These are phyloP conservation scores for Siniperca scherzeri DNA, from an alignment of 2,797 vertebrate species.

Conservation along the genomic window DNA sequence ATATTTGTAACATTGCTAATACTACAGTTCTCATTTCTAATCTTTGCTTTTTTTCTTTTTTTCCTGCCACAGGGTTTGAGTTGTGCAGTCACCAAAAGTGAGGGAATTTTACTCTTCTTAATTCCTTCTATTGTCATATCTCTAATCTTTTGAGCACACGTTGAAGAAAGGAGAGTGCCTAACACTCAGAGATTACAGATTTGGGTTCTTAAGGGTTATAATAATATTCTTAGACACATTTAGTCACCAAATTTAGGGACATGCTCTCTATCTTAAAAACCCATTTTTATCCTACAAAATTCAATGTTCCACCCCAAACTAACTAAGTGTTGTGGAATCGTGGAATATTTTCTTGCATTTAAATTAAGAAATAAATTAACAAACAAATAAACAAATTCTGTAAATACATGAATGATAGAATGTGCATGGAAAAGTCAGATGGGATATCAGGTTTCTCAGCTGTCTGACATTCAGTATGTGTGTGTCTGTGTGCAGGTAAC, in stretches of 20 bases:
- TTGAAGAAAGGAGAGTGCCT: not conserved
- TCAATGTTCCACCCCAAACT: not conserved
- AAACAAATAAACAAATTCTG: not conserved
- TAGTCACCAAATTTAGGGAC: not conserved
- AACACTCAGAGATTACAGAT: not conserved
- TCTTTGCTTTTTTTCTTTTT: not conserved
- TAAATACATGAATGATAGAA: not conserved
- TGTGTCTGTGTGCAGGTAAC: slow-evolving; percentile 64
- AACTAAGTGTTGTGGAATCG: not conserved
- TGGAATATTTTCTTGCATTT: not conserved
- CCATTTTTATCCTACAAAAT: not conserved
- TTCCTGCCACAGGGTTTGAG: slow-evolving; percentile 62
- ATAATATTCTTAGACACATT: not conserved
- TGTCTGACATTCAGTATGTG: not conserved
- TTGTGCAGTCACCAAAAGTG: slow-evolving; percentile 65
- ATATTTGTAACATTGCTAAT: not conserved
- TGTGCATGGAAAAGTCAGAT: accelerated
- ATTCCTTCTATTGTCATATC: not conserved
- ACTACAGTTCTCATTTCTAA: not conserved
- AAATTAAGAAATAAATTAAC: not conserved
- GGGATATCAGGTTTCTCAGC: not conserved
- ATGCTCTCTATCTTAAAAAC: not conserved
- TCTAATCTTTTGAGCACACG: not conserved
- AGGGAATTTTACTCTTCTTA: slow-evolving; percentile 45
- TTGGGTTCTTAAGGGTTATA: not conserved